Percentiles rank a stretch among this genome's conserved stretches.
These are phyloP conservation scores for Heteropelma amictum DNA, from an alignment of 2,888 invertebrate species.

Conservation along the genomic window DNA sequence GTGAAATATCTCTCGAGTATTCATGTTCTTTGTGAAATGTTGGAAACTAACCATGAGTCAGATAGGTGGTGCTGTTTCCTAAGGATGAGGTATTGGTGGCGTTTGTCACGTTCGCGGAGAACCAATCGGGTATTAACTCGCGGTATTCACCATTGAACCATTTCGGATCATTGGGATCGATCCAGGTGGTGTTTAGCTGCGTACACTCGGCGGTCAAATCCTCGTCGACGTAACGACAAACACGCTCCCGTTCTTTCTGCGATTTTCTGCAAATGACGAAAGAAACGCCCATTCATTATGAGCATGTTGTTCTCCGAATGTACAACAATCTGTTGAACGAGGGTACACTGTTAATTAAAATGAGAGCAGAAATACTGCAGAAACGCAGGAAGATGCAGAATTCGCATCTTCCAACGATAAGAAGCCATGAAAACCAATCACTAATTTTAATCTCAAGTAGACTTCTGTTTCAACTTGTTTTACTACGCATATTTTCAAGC, in stretches of 20 bases:
- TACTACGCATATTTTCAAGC: no score
- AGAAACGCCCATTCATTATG: constrained; percentile 41
- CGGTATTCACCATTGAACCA: constrained; percentile 77
- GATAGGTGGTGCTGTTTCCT: constrained; percentile 61
- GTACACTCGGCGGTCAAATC: constrained; percentile 83
- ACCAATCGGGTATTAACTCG: constrained; percentile 74
- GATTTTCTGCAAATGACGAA: constrained; percentile 82
- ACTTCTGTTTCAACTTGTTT: no score
- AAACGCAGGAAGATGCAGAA: no score
- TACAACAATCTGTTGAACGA: no score
- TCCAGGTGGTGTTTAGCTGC: constrained; percentile 79
- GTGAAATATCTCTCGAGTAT: no score
- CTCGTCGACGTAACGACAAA: constrained; percentile 84
- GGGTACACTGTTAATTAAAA: no score
- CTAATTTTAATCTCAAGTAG: no score
- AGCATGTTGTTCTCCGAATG: not conserved
- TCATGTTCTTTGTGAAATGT: not conserved
- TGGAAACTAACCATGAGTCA: constrained; percentile 41
- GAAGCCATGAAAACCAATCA: no score
- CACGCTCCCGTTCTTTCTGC: constrained; percentile 85
- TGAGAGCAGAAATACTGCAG: not conserved
- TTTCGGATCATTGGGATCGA: constrained; percentile 73
- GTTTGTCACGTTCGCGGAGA: constrained; percentile 69
- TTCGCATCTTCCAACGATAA: no score
- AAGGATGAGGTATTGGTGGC: constrained; percentile 65